Base-by-base conservation (phyloP, 1,140 invertebrate genomes). In the Wasmannia auropunctata region DNA sequence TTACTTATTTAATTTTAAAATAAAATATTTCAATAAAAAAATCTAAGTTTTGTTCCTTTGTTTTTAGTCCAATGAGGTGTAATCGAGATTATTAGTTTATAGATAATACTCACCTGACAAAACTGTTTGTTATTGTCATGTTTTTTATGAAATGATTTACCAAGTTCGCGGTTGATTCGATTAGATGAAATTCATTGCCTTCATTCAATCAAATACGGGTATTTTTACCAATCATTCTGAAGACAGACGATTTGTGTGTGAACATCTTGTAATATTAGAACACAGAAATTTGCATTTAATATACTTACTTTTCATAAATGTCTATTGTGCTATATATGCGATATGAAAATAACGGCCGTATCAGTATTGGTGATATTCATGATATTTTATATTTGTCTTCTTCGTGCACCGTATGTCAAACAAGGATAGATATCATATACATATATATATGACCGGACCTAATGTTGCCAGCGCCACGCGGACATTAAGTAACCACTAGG, bases 101-200 rank as follows among this genome's bases (percentile, higher is more conserved):
- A n/a, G 14, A 40, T 43, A 28, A 91, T 90, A 86, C 74, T 87
- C 95, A 95, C 96, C 96, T 96, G 93, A 96, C 91, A 90, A 96
- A 93, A 91, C 95, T 94, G 90, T 95, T 95, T 86, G 95, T 94
- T 88, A 95, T 88, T 93, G 96, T 94, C 86, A 95, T 92, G 91
- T 96, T 96, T 31, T 93, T 92, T 62, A 96, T 95, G 85, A 97
- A 96, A 56, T 96, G 95, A 60, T 96, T 96, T 70, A 98, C 96
- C 89, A 98, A 95, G 90, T 96, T 96, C 51, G 96, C 96, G 37
- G 97, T 96, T 0, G 96, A 97, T 93, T 96, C 96, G 74, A 97
- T 97, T 43, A 97, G 95, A 95, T 98, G 97, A 93, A 97, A 97
- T 94, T 98, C 97, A 91, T 98, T 97, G 25, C 97, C 97, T 95